phyloP scores from a whole-genome alignment of 2,797 vertebrate species.

The Sebastes jordani region DNA sequence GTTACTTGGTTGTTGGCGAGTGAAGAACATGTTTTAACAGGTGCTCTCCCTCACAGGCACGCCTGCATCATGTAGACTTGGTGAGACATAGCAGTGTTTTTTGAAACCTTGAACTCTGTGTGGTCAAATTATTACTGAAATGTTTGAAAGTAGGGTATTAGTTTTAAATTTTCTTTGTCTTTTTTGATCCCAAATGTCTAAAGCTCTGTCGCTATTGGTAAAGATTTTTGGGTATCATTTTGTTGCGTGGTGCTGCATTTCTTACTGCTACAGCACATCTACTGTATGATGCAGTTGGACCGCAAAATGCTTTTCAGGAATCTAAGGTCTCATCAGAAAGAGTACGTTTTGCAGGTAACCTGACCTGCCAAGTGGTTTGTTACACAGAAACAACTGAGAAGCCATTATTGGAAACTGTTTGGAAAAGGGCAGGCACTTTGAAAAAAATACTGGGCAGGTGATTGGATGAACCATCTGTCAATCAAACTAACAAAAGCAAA shows the following conservation, averaged over 20 bases:
- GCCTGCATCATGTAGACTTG: slow-evolving; percentile 3
- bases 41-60: background rate
- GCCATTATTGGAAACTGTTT: no score
- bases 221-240: background rate
- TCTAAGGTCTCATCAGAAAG: background rate
- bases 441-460: no score
- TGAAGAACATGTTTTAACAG: background rate
- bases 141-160: background rate
- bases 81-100: background rate
- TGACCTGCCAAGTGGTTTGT: no score
- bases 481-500: no score
- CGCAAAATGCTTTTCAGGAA: background rate
- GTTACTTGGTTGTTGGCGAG: background rate
- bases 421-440: no score
- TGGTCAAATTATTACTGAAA: background rate
- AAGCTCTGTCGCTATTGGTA: background rate
- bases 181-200: background rate
- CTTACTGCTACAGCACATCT: background rate
- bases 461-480: no score
- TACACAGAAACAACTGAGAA: no score
- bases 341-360: no score
- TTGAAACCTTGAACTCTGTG: background rate
- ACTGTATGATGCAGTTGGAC: background rate
- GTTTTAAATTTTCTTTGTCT: background rate
- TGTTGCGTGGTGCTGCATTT: background rate